A percentile compares a stretch with the other conserved stretches of the same genome.
phyloP scores from a whole-genome alignment of 2,797 vertebrate genomes.

The Babyrousa celebensis region DNA sequence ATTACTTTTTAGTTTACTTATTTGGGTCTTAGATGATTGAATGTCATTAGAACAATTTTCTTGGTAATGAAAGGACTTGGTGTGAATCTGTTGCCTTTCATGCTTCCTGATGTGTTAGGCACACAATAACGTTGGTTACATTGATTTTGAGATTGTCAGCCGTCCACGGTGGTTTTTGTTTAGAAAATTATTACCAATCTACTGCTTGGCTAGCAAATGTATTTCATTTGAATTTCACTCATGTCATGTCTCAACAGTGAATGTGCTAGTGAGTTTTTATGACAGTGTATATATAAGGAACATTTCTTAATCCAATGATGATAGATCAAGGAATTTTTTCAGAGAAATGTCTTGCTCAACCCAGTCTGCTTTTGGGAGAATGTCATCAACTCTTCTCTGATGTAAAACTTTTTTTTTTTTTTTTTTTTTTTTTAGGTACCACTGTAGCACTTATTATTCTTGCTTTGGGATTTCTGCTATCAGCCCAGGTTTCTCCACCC shows the following conservation, averaged over 20 bases:
- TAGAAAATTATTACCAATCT: constrained; percentile 57
- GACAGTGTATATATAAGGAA: not conserved
- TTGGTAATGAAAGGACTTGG: not conserved
- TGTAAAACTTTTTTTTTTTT: constrained; percentile 67
- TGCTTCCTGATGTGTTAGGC: not conserved
- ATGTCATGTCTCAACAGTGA: not conserved
- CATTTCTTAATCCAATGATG: not conserved
- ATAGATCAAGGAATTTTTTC: not conserved
- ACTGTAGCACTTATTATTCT: constrained; percentile 95
- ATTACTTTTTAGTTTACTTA: constrained; percentile 17
- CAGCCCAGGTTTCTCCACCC: constrained; percentile 96
- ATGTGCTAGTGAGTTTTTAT: constrained; percentile 42
- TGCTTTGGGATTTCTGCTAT: constrained; percentile 96
- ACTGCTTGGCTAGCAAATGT: constrained; percentile 58
- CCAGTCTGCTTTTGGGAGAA: constrained; percentile 63
- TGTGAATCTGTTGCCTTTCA: not conserved
- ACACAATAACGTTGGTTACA: not conserved
- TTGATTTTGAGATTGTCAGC: not conserved
- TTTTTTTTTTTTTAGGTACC: constrained; percentile 93
- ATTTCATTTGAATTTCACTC: constrained; percentile 59
- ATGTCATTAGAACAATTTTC: not conserved
- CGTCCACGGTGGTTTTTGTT: not conserved
- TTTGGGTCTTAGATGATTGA: not conserved
- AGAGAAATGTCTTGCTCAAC: constrained; percentile 50
- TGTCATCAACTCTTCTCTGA: constrained; percentile 73